Base-by-base conservation (phyloP, 2,113 vertebrate species). In the Grus americana region DNA sequence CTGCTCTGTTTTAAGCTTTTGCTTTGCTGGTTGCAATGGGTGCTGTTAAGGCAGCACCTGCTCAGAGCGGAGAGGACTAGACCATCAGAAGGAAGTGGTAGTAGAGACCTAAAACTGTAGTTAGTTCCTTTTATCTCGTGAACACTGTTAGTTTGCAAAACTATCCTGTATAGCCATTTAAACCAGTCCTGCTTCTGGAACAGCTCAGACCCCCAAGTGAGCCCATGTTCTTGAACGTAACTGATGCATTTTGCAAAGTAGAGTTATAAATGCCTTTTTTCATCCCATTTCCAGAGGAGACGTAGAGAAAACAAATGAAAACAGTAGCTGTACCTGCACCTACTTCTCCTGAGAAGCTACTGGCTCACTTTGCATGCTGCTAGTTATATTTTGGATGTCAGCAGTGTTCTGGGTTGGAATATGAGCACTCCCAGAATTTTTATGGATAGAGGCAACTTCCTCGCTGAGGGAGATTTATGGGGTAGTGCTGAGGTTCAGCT, bases 391-490 rank as follows among this genome's bases (percentile, higher is more conserved):
- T 83, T 94, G 76, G 44, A 74, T 86, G 40, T 79, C 83, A 74
- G 47, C 36, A 79, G 82, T 19, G 5, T 79, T 91, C 83, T 80
- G 46, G 34, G 20, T 55, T 92, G 68, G 65, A 90, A 87, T 84
- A 61, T 34, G 55, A 80, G 52, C 71, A 7, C 46, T 84, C 59
- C 80, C 46, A 44, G 62, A 81, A 67, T 79, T 84, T 76, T 80
- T 83, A 74, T 81, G 84, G 81, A 12, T 87, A 65, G 91, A 89
- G 8, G 34, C 70, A 75, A 10, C 72, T 95, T 96, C 44, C 23
- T 88, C 29, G 22, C 32, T 49, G 82, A 89, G 65, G 67, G 87
- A 86, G 66, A 92, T 97, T 95, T 95, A 81, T 89, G 52, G 61
- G 32, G 38, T 70, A 70, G 57, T 80, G 67, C 18, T 58, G 72